phyloP scores from a whole-genome alignment of 2,888 invertebrate genomes.

The Drosophila borborema region DNA sequence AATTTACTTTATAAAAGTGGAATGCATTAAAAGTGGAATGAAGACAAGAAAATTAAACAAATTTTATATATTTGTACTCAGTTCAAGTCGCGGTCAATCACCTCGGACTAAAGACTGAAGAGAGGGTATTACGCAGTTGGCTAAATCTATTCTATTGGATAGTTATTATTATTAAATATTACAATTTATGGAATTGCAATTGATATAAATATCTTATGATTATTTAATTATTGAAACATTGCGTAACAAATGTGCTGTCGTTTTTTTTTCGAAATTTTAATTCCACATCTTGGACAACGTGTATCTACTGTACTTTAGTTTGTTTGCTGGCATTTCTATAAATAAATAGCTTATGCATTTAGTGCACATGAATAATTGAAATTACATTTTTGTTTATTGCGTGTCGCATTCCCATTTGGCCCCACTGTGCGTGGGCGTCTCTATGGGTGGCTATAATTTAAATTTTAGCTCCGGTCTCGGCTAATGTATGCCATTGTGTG shows the following conservation, averaged over 20 bases:
- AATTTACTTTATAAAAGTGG: constrained; percentile 1
- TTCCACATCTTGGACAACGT: not conserved
- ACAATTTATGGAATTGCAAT: not conserved
- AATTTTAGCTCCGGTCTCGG: constrained; percentile 15
- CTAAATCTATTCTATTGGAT: not conserved
- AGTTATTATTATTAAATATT: not conserved
- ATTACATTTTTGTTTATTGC: constrained; percentile 38
- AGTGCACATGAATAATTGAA: constrained; percentile 26
- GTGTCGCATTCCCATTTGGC: constrained; percentile 31
- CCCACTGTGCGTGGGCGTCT: constrained; percentile 32
- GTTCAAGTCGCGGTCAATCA: not conserved
- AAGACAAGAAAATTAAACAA: not conserved
- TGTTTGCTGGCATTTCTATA: constrained; percentile 41
- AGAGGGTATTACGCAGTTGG: constrained; percentile 3
- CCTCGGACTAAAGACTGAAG: not conserved
- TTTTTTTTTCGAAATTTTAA: not conserved
- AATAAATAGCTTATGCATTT: constrained; percentile 37
- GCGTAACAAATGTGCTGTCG: not conserved
- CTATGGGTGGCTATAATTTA: constrained; percentile 7
- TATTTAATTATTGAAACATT: not conserved
- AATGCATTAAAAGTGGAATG: constrained; percentile 7
- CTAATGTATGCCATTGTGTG: constrained; percentile 4
- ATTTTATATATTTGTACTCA: not conserved
- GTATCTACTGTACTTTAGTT: constrained; percentile 8
- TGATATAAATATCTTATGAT: not conserved